Evolutionary conservation across 2,888 invertebrate genomes (phyloP).

Genomic region (Ochropacha duplaris): DNA sequence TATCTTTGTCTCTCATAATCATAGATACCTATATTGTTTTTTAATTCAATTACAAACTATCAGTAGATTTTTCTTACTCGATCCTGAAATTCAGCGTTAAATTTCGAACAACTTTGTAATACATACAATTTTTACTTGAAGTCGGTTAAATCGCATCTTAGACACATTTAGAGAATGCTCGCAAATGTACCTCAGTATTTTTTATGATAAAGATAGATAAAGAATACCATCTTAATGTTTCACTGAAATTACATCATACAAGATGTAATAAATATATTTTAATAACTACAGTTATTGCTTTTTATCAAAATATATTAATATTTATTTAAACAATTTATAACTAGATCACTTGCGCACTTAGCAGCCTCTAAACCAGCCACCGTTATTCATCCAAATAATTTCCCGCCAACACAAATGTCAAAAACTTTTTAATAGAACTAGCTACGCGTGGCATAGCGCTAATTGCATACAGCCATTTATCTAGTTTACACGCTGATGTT

Average conservation of each 20-base stretch:
- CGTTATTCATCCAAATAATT: constrained; percentile 24
- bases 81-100: too few relatives aligned
- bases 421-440: constrained; percentile 19
- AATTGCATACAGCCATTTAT: constrained; percentile 14
- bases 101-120: too few relatives aligned
- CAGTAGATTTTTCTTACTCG: too few relatives aligned
- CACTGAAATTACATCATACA: not conserved
- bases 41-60: too few relatives aligned
- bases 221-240: too few relatives aligned
- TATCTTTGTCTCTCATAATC: too few relatives aligned
- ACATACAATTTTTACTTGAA: too few relatives aligned
- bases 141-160: too few relatives aligned
- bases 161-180: too few relatives aligned
- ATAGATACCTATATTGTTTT: too few relatives aligned
- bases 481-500: constrained; percentile 13
- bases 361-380: not conserved
- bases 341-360: not conserved
- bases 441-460: constrained; percentile 2
- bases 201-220: too few relatives aligned
- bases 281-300: not conserved
- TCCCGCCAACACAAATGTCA: constrained; percentile 26
- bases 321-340: not conserved
- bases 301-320: not conserved
- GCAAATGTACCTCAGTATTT: too few relatives aligned
- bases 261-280: not conserved